These are phyloP conservation scores for Procambarus clarkii DNA, from an alignment of 1,140 invertebrate genomes.

Conservation along the genomic window DNA sequence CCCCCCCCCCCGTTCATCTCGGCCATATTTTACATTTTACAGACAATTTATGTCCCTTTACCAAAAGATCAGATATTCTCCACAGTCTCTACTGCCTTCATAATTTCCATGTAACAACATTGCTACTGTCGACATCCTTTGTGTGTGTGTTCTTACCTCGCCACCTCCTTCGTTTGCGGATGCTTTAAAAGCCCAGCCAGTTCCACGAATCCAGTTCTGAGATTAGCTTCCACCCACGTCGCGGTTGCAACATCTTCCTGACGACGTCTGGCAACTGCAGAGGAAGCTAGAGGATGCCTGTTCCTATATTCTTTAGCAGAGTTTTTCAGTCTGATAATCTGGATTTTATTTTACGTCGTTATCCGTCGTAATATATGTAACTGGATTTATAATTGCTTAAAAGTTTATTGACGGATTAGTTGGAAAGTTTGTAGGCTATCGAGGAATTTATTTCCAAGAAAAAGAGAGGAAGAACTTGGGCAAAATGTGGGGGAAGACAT, in stretches of 20 bases:
- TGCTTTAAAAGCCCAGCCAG: constrained; percentile 13
- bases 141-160: neutral
- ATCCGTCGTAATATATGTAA: no score
- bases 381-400: no score
- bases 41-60: neutral
- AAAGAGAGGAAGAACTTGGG: no score
- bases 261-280: neutral
- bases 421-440: no score
- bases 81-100: no score
- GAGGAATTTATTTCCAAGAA: no score
- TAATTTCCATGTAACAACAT: no score
- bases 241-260: neutral
- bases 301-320: neutral
- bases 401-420: no score
- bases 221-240: constrained; percentile 7
- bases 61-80: no score
- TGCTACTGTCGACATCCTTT: neutral
- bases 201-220: constrained; percentile 28
- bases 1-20: no score
- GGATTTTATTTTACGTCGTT: no score
- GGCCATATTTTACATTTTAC: neutral
- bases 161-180: neutral
- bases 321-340: no score
- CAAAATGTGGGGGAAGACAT: neutral
- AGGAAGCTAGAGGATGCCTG: neutral